Percentiles rank a stretch among this genome's conserved stretches.
These are phyloP conservation scores for Drosophila mayri DNA, from an alignment of 1,140 invertebrate species.

Conservation along the genomic window DNA sequence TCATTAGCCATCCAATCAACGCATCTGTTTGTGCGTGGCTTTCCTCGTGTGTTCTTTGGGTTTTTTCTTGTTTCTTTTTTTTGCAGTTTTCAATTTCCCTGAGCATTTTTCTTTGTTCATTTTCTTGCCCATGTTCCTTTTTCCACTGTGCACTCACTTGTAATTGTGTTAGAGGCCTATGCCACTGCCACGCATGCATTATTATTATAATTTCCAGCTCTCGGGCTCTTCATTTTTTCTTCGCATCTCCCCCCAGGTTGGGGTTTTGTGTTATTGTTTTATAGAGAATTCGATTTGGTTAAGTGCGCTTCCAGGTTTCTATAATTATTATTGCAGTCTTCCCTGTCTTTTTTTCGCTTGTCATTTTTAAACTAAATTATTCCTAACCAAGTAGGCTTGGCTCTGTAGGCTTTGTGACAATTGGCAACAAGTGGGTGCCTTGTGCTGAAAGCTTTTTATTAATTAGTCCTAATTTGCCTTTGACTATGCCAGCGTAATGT, in stretches of 20 bases:
- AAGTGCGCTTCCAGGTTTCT: conserved; percentile 67
- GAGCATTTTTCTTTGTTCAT: conserved; percentile 25
- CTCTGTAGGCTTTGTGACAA: conserved; percentile 32
- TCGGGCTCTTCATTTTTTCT: conserved; percentile 44
- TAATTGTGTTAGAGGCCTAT: conserved; percentile 81
- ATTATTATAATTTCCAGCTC: conserved; percentile 70
- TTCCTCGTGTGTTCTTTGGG: conserved; percentile 39
- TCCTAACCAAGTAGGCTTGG: conserved; percentile 47
- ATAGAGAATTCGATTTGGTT: conserved; percentile 80
- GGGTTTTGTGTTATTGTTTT: conserved; percentile 68
- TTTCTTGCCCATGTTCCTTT: conserved; percentile 14
- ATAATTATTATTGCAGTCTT: conserved; percentile 31
- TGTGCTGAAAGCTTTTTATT: conserved; percentile 65
- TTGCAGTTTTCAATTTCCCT: conserved; percentile 27
- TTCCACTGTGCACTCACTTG: conserved; percentile 53
- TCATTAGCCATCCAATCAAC: conserved; percentile 63
- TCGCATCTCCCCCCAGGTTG: conserved; percentile 30
- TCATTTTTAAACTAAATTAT: conserved; percentile 73
- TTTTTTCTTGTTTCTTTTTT: conserved; percentile 33
- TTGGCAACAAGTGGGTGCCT: conserved; percentile 39
- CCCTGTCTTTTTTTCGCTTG: conserved; percentile 13
- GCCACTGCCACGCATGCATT: conserved; percentile 77
- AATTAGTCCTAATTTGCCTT: conserved; percentile 69
- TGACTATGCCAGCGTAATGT: conserved; percentile 56
- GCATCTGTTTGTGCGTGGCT: conserved; percentile 58